Evolutionary conservation across 64 coral and sea anemone genomes (phyloP), one percentile per base, ranked within the genome.

Genomic region (Montipora foliosa): DNA sequence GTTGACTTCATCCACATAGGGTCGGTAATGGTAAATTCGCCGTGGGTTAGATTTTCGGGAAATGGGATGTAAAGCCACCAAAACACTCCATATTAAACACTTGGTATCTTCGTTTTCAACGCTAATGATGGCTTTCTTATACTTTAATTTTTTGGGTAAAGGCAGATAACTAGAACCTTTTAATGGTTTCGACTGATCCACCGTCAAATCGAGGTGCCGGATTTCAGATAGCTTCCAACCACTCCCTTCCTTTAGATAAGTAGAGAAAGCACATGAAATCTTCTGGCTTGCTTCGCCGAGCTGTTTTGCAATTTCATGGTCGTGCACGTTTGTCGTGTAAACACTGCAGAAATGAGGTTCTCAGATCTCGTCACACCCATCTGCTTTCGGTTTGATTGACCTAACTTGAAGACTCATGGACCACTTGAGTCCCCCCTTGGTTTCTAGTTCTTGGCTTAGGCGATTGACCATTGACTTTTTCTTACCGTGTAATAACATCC

Each of bases 301-400:
- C 22, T 24, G 22, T 24, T 24, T 24, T 24, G 22, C 22, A 24
- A 0, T 24, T 24, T 24, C 22, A 24, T 24, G 22, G 22, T 24
- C 22, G 22, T 0, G 0, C 22, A 24, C 22, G 22, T 0, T 24
- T 24, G 22, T 24, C 22, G 22, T 89, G 15, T 75, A 87, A 12
- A 45, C 8, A 59, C 89, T 91, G 13, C 89, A 44, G 11, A 95
- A 95, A 21, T 91, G 83, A 11, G 89, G 89, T 44, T 79, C 81
- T 0, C 62, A 48, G 10, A 51, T 52, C 2, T 79, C 6, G 79
- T 87, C 60, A 13, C 51, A n/a, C 1, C 94, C 89, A 49, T 81
- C 64, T 0, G 89, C 77, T 60, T 79, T 91, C 14, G 47, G 46
- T 57, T 95, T 95, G 5, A 95, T 17, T 8, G 91, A 22, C 3